phyloP scores from a whole-genome alignment of 1,140 invertebrate genomes.

The Charaxes varanes region DNA sequence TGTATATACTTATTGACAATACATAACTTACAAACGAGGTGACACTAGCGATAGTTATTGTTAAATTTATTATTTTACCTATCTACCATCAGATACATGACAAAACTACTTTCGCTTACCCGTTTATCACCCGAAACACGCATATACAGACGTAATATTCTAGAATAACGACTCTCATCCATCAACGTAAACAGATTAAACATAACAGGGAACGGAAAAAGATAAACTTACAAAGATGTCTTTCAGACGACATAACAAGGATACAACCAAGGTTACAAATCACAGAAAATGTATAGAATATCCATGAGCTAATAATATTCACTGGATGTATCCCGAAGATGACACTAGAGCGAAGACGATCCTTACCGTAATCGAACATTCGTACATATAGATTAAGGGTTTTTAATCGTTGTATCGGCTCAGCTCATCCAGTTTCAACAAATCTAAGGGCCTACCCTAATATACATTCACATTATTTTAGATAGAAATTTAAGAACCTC shows the following conservation, averaged over 20 bases:
- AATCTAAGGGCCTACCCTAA: constrained; percentile 23
- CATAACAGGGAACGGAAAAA: constrained; percentile 30
- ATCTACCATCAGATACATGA: constrained; percentile 57
- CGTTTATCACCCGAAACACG: constrained; percentile 62
- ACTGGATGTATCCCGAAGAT: constrained; percentile 15
- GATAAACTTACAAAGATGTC: constrained; percentile 34
- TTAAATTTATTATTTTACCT: constrained; percentile 62
- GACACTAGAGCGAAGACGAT: constrained; percentile 13
- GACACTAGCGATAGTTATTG: constrained; percentile 58
- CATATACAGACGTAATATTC: constrained; percentile 26
- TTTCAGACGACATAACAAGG: constrained; percentile 44
- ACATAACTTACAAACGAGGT: constrained; percentile 49
- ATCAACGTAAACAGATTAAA: constrained; percentile 25
- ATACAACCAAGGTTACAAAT: constrained; percentile 44
- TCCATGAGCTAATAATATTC: constrained; percentile 26
- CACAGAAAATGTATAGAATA: constrained; percentile 38
- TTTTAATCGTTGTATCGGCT: constrained; percentile 62
- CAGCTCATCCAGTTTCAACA: constrained; percentile 55
- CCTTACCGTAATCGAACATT: constrained; percentile 22
- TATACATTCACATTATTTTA: constrained; percentile 21
- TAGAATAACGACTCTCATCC: constrained; percentile 21
- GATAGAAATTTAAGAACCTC: constrained; percentile 14
- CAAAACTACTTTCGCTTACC: constrained; percentile 52
- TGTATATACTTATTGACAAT: constrained; percentile 38
- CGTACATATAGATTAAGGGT: constrained; percentile 35